These are phyloP conservation scores for Anhinga anhinga DNA, from an alignment of 2,113 vertebrate species.

Conservation along the genomic window DNA sequence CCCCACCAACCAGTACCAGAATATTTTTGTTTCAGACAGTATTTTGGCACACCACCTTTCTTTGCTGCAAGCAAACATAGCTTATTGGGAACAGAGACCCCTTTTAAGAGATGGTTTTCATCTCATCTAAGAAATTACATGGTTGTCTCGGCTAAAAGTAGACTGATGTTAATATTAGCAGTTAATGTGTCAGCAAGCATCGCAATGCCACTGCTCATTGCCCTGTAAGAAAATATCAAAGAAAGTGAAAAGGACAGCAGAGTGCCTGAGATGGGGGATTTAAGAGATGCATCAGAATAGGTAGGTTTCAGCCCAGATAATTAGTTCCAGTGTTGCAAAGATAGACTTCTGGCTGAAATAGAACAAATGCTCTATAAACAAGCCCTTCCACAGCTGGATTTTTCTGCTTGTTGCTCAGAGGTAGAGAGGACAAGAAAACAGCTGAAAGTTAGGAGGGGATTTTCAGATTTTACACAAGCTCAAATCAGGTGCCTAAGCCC, in stretches of 20 bases:
- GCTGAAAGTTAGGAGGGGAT: neutral
- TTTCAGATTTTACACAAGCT: neutral
- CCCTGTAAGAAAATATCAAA: neutral
- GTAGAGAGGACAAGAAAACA: neutral
- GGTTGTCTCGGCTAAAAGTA: neutral
- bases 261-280: neutral
- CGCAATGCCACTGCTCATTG: neutral
- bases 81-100: neutral
- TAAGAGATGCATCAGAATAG: neutral
- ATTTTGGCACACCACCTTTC: neutral
- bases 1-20: neutral
- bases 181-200: neutral
- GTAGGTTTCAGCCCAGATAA: neutral
- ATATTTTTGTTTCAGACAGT: neutral
- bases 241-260: neutral
- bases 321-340: neutral
- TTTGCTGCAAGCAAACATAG: neutral
- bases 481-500: neutral
- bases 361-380: neutral
- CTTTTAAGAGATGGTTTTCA: neutral
- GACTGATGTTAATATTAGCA: neutral
- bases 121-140: neutral
- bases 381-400: neutral
- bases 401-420: neutral
- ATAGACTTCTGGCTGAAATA: neutral